A percentile compares a stretch with the other conserved stretches of the same genome.
phyloP scores from a whole-genome alignment of 2,797 vertebrate species.

The Dromococcyx pavoninus region DNA sequence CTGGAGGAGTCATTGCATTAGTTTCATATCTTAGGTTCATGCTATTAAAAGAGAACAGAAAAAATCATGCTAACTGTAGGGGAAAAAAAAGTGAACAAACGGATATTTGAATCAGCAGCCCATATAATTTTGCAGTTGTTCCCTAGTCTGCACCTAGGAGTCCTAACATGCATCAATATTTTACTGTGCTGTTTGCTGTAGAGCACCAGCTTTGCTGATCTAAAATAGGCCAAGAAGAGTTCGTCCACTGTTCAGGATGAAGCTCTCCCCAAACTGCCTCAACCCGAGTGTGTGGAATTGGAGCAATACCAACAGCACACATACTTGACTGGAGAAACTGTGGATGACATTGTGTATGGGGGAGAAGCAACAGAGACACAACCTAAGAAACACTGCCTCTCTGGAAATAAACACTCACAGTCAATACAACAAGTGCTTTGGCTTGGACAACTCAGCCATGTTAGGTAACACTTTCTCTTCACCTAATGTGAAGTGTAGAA shows the following conservation, averaged over 20 bases:
- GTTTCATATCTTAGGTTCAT: neutral
- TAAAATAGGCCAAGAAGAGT: neutral
- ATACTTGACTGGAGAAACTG: fast-evolving
- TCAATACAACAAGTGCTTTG: neutral
- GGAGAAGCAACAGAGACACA: neutral
- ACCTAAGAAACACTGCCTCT: neutral
- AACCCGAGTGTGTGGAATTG: fast-evolving
- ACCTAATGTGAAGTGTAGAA: neutral
- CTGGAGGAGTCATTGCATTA: neutral
- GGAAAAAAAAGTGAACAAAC: neutral
- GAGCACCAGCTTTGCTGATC: neutral
- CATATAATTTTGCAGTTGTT: neutral
- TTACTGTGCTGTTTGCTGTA: neutral
- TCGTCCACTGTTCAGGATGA: neutral
- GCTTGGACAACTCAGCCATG: neutral
- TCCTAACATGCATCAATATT: neutral
- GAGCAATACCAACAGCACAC: fast-evolving
- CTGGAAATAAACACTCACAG: neutral
- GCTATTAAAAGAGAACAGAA: neutral
- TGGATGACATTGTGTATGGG: fast-evolving
- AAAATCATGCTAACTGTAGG: neutral
- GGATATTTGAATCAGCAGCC: neutral
- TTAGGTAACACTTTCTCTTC: neutral
- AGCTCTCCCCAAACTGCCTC: neutral
- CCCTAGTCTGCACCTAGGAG: neutral